These are phyloP conservation scores for Oophaga pumilio DNA, from an alignment of 2,113 vertebrate genomes.

Conservation along the genomic window DNA sequence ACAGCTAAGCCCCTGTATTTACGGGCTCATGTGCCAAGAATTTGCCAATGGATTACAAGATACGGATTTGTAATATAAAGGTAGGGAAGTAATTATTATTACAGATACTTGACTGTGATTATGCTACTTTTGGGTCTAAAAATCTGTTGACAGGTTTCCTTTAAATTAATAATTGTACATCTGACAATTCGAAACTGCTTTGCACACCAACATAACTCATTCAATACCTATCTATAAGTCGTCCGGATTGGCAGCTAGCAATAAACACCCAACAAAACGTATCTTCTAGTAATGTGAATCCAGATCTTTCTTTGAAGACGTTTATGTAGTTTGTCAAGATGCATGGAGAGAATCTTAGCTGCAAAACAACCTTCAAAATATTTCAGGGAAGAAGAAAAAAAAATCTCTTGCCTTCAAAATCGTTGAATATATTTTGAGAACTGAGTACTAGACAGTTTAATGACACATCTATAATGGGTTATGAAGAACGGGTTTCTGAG, in stretches of 20 bases:
- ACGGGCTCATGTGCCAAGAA: too few relatives aligned
- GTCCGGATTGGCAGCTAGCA: neutral
- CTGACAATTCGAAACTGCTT: neutral
- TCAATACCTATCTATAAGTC: neutral
- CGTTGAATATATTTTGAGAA: slow-evolving; percentile 65
- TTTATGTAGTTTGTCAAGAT: slow-evolving; percentile 35
- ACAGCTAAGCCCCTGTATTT: too few relatives aligned
- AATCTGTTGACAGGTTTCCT: too few relatives aligned
- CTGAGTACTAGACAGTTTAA: slow-evolving; percentile 63
- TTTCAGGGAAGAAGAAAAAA: slow-evolving; percentile 44
- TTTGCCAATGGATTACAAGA: too few relatives aligned
- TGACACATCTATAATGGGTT: slow-evolving; percentile 64
- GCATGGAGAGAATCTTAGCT: slow-evolving; percentile 7
- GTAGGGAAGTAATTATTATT: too few relatives aligned
- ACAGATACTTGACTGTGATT: too few relatives aligned
- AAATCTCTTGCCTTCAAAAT: slow-evolving; percentile 60
- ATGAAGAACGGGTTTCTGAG: slow-evolving; percentile 65
- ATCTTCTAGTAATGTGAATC: neutral
- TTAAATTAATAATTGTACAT: neutral
- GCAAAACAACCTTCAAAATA: slow-evolving; percentile 36
- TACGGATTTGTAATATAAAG: too few relatives aligned
- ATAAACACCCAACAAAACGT: neutral
- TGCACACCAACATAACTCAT: neutral
- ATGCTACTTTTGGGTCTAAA: too few relatives aligned
- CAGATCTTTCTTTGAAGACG: slow-evolving; percentile 17